Evolutionary conservation across 1,140 invertebrate genomes (phyloP), one percentile per base, ranked within the genome.

Genomic region (Drosophila tani): DNA sequence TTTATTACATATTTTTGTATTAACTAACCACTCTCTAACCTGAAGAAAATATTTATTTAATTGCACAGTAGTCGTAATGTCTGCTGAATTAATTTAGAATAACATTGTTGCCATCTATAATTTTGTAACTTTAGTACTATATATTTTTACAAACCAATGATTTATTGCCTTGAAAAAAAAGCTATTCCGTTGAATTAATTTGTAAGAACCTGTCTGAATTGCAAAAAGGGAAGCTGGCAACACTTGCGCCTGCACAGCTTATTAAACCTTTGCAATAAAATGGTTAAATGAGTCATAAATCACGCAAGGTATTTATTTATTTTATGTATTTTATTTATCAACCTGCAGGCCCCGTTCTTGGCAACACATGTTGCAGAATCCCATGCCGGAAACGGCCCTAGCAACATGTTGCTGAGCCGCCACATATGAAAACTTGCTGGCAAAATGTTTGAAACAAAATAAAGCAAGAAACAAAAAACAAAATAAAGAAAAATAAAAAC

Each of bases 391-490:
- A 75, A 57, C 32, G 29, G 70, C 62, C 71, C 71, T 77, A 74
- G 73, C 73, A 73, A 75, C 74, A 77, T 67, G 70, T 66, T 77
- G 70, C 47, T 14, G 38, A n/a, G 50, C 40, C 19, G 15, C 6
- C 41, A 66, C 80, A 78, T 56, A 59, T 65, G 74, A 81, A 85
- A 85, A 85, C 75, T 38, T 40, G 70, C 69, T 75, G 60, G 57
- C 51, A 55, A 80, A 81, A 73, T 56, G 66, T 63, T 55, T 59
- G 50, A 82, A 82, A 60, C 43, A 50, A 47, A 82, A 74, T 63
- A 65, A 65, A 56, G 59, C 41, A 50, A 32, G 53, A 63, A 76
- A 76, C 51, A 9, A 49, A 46, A 75, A 67, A 78, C 8, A 50
- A 56, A 49, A 59, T 57, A 75, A 50, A 63, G 68, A 45, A 17